phyloP scores from a whole-genome alignment of 2,113 vertebrate species.

The Promerops cafer region DNA sequence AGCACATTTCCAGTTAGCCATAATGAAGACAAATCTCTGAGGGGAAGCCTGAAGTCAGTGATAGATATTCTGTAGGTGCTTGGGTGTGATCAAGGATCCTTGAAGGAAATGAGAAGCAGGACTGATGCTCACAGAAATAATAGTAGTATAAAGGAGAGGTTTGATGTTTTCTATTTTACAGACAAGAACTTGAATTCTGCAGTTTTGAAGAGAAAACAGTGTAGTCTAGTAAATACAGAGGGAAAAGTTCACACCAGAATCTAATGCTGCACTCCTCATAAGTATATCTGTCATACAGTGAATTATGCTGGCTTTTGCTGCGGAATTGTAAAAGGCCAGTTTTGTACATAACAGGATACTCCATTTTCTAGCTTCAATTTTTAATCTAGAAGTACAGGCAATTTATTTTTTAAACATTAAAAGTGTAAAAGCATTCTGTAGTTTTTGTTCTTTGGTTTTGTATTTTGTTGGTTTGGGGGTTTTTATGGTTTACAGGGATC shows the following conservation, averaged over 20 bases:
- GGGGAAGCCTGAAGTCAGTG: neutral
- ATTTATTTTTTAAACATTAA: neutral
- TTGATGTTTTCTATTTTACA: neutral
- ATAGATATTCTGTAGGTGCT: neutral
- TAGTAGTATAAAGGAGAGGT: neutral
- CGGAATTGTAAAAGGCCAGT: neutral
- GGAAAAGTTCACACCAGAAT: neutral
- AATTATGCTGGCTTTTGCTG: neutral
- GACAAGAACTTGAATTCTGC: neutral
- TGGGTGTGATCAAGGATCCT: neutral
- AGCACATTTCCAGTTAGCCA: neutral
- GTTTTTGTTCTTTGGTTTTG: neutral
- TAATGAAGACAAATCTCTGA: neutral
- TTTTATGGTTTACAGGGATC: fast-evolving
- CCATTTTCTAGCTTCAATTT: neutral
- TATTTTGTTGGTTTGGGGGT: fast-evolving
- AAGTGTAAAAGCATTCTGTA: neutral
- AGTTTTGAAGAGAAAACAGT: neutral
- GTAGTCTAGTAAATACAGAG: neutral
- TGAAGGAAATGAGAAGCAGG: neutral
- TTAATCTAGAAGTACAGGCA: neutral
- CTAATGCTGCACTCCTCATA: neutral
- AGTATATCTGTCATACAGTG: neutral
- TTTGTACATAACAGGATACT: neutral
- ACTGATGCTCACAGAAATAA: neutral